These are phyloP conservation scores for Acrossocheilus fasciatus DNA, from an alignment of 2,797 vertebrate genomes.

Conservation along the genomic window DNA sequence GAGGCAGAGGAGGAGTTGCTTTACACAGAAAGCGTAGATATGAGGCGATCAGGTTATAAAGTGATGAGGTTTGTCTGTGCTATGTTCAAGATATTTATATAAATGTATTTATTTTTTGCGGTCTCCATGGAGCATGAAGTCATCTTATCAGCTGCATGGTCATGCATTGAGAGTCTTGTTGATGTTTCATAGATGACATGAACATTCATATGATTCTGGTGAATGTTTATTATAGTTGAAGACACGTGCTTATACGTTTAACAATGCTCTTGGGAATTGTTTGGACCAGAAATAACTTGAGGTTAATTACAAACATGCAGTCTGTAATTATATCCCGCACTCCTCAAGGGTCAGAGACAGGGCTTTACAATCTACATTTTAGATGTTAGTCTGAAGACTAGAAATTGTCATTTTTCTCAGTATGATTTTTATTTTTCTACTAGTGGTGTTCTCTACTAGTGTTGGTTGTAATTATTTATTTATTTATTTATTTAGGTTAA, in stretches of 20 bases:
- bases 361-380: background rate
- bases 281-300: background rate
- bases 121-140: constrained; percentile 11
- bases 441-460: background rate
- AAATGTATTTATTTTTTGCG: background rate
- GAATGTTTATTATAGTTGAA: background rate
- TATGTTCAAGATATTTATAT: background rate
- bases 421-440: background rate
- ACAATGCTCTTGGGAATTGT: background rate
- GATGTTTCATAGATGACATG: background rate
- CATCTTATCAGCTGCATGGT: background rate
- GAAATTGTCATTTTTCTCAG: background rate
- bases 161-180: background rate
- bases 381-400: background rate
- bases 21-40: constrained; percentile 3
- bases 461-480: background rate
- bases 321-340: background rate
- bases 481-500: background rate
- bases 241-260: background rate
- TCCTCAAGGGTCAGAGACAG: background rate
- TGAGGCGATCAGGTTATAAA: background rate
- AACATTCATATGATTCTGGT: background rate
- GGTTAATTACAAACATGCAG: background rate
- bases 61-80: constrained; percentile 8
- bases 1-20: constrained; percentile 18